Evolutionary conservation across 2,113 vertebrate species (phyloP).

Genomic region (Syngnathus scovelli): DNA sequence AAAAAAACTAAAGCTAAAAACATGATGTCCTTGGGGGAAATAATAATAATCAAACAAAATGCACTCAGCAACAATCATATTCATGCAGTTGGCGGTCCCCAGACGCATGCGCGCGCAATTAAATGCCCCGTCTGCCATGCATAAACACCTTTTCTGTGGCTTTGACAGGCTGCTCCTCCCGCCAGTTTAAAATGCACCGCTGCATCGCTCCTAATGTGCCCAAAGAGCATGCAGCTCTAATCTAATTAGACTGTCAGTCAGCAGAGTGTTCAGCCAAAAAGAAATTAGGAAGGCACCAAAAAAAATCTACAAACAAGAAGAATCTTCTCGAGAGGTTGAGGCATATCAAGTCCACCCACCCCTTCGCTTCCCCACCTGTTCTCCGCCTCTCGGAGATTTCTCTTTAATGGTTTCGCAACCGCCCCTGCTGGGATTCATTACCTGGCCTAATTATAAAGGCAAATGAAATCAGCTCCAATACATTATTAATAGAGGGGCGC

Average conservation of each 20-base stretch:
- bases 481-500: slow-evolving; percentile 72
- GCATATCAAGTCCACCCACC: slow-evolving; percentile 38
- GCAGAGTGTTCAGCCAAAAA: slow-evolving; percentile 67
- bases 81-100: slow-evolving; percentile 5
- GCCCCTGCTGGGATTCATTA: slow-evolving; percentile 73
- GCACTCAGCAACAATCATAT: slow-evolving; percentile 15
- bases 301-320: slow-evolving; percentile 62
- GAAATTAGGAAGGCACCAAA: slow-evolving; percentile 57
- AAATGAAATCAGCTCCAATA: slow-evolving; percentile 77
- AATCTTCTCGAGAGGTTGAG: slow-evolving; percentile 40
- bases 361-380: slow-evolving; percentile 1
- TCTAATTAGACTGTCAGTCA: slow-evolving; percentile 77
- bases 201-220: slow-evolving; percentile 67
- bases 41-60: not conserved
- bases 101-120: slow-evolving; percentile 11
- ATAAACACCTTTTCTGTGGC: slow-evolving; percentile 53
- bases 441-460: slow-evolving; percentile 77
- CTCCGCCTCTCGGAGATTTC: slow-evolving; percentile 30
- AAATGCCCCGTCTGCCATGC: slow-evolving; percentile 37
- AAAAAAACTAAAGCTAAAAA: slow-evolving; percentile 6
- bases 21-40: not conserved
- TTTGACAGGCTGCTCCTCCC: slow-evolving; percentile 57
- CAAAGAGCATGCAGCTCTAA: slow-evolving; percentile 72
- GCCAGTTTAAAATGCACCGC: slow-evolving; percentile 60
- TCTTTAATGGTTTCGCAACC: slow-evolving; percentile 60